phyloP scores from a whole-genome alignment of 2,113 vertebrate genomes.

The Bubo blakistoni region DNA sequence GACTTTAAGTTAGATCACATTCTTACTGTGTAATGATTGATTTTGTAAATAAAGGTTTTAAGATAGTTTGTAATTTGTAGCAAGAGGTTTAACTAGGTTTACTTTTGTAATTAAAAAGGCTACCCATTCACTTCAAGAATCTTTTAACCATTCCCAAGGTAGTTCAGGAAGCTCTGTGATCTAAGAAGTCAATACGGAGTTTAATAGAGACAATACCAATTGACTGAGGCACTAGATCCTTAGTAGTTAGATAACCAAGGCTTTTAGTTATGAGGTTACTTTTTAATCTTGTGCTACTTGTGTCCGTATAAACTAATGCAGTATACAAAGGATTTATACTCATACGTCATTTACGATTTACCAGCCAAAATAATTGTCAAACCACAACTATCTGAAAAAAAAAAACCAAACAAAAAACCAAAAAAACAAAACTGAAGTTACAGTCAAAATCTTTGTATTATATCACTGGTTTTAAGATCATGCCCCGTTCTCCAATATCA shows the following conservation, averaged over 20 bases:
- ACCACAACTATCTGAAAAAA: not conserved
- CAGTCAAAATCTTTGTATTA: not conserved
- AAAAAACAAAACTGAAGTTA: not conserved
- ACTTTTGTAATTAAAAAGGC: constrained; percentile 22
- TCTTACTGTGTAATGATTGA: not conserved
- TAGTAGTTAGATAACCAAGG: not conserved
- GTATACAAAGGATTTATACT: not conserved
- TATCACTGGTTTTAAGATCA: not conserved
- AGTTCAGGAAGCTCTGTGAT: constrained; percentile 5
- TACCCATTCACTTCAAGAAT: not conserved
- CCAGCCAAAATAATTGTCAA: not conserved
- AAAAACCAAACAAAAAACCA: not conserved
- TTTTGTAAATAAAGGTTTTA: constrained; percentile 29
- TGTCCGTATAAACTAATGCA: not conserved
- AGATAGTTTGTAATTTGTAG: not conserved
- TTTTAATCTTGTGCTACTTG: not conserved
- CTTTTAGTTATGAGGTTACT: not conserved
- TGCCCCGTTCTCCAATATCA: not conserved
- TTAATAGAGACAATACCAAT: constrained; percentile 7
- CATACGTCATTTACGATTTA: not conserved
- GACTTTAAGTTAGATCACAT: not conserved
- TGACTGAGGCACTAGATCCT: not conserved
- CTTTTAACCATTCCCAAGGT: not conserved
- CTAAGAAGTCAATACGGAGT: not conserved
- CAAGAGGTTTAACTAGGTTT: constrained; percentile 7